Evolutionary conservation across 2,888 invertebrate genomes (phyloP), one percentile per base, ranked within the genome.

Genomic region (Globia sparganii): DNA sequence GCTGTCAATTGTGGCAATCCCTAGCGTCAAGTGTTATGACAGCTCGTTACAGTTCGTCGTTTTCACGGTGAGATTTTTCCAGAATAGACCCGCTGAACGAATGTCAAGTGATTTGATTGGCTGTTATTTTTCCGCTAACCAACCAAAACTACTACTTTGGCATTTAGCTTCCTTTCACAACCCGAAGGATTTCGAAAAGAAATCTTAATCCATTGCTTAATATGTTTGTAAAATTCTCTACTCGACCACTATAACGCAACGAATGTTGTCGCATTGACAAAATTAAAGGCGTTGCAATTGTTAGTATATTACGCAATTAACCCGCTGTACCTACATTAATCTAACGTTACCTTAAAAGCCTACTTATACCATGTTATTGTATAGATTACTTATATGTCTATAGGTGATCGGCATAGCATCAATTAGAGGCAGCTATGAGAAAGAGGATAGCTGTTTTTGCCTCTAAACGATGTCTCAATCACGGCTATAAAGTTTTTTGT

Each of bases 391-490:
- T 40, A 40, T 62, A 49, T 61, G 53, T 56, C 53, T 56, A 72
- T 83, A n/a, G 46, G 21, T 72, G 43, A 86, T 72, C 43, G 40
- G 21, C 46, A 75, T 46, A 62, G 25, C 40, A 34, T 65, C 58
- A 70, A 81, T 84, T 77, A 82, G 53, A 65, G 59, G 56, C 71
- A 49, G 18, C 72, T 68, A 71, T 85, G 77, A 66, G 82, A 85
- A 78, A 74, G 56, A 56, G 72, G 72, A 72, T 72, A 65, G 64
- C n/a, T 0, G 34, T 82, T 86, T 78, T 84, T 84, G 49, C 49
- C 40, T 64, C 49, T 72, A 86, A 81, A 56, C 70, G 70, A 18
- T 72, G 68, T 64, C 67, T 78, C 46, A 75, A 72, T 37, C n/a
- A 49, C 34, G 37, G 40, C 56, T 61, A 37, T 68, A 70, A 64